Base-by-base conservation (phyloP, 2,797 vertebrate genomes). In the Acanthiza pusilla region DNA sequence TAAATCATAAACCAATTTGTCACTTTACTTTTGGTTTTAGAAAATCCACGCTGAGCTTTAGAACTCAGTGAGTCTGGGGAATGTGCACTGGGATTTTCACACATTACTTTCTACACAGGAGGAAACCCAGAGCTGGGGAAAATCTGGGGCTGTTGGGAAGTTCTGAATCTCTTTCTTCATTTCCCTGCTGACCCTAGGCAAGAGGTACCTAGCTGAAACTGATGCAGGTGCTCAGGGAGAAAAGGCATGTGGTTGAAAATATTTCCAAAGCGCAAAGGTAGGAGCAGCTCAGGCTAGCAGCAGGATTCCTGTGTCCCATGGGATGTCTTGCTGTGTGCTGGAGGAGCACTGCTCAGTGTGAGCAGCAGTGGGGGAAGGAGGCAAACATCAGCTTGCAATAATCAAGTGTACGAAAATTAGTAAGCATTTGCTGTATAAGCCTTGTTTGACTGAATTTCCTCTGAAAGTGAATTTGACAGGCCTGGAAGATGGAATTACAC, bases 81-180 rank as follows among this genome's bases (percentile, higher is more conserved):
- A 29, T 2, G 0, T 1, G 0, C 11, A 1, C 22, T 26, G 72
- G 61, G 83, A 45, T 83, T 96, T 76, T 80, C 76, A 51, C 7
- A 2, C 1, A 0, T 40, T 70, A 5, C 30, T 74, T 79, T 57
- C 42, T 18, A 0, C 0, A 0, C 70, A 45, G 74, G 71, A 68
- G 51, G 40, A 78, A 55, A 30, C 29, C 27, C 38, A 9, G 27
- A 66, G 29, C n/a, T 42, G 70, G 60, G 78, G 60, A 70, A 84
- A 77, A 89, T 30, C 47, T 16, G 50, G 63, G 54, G 26, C 23
- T 63, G 1, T 60, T 20, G 63, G 72, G 22, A 71, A 9, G 17
- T 75, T 77, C 68, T 89, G 72, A 53, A 71, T 48, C 63, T 63
- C 29, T 32, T 85, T 30, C 65, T 77, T 13, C 16, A 0, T 94